phyloP scores from a whole-genome alignment of 1,140 invertebrate species.

The Drosophila azteca region DNA sequence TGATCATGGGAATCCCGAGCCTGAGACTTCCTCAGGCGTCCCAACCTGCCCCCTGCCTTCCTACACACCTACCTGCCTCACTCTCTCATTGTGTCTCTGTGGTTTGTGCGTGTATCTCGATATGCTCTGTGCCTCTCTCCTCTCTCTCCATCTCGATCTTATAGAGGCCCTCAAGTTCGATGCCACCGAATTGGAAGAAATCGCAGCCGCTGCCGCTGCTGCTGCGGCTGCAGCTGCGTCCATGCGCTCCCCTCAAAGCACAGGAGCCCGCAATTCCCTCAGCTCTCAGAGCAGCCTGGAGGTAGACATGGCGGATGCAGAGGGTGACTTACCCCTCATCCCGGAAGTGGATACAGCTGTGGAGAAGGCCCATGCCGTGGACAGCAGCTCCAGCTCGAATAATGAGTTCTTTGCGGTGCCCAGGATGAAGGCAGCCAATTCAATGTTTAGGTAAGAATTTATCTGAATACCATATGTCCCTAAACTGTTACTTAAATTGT shows the following conservation, averaged over 20 bases:
- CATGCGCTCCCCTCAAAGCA: slow-evolving; percentile 45
- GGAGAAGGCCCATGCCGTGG: slow-evolving; percentile 64
- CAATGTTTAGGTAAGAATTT: slow-evolving; percentile 71
- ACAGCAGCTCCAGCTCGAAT: background rate
- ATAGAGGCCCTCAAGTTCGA: slow-evolving; percentile 81
- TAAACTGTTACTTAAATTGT: background rate
- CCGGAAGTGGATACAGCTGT: slow-evolving; percentile 66
- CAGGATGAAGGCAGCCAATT: slow-evolving; percentile 66
- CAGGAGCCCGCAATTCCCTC: slow-evolving; percentile 52
- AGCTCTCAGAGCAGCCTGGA: slow-evolving; percentile 74
- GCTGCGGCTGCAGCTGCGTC: background rate
- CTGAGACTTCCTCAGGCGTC: slow-evolving; percentile 27
- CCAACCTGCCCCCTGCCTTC: slow-evolving; percentile 17
- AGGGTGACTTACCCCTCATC: slow-evolving; percentile 59
- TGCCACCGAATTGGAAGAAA: slow-evolving; percentile 62
- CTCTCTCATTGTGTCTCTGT: slow-evolving; percentile 63
- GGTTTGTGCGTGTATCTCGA: slow-evolving; percentile 75
- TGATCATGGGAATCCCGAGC: slow-evolving; percentile 68
- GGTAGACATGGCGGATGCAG: slow-evolving; percentile 53
- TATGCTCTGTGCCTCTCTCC: slow-evolving; percentile 79
- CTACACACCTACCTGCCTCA: slow-evolving; percentile 23
- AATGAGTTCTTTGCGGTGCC: slow-evolving; percentile 72
- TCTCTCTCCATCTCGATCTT: slow-evolving; percentile 66
- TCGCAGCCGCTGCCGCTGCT: slow-evolving; percentile 27
- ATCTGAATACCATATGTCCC: background rate